Evolutionary conservation across 1,140 invertebrate species (phyloP).

Genomic region (Pseudoatta argentina): DNA sequence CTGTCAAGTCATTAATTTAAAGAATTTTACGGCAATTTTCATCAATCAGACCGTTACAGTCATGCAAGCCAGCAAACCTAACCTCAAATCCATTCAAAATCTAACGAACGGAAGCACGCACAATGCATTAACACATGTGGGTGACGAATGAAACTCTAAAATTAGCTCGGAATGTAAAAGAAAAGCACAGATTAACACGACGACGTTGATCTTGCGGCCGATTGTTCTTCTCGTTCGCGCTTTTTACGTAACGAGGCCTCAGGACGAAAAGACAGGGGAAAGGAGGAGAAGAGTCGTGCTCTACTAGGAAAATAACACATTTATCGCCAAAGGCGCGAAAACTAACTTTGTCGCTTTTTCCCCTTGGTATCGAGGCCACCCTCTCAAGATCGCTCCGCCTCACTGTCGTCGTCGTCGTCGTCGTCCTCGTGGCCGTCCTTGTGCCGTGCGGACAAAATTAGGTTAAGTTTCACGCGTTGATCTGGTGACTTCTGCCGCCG

Average conservation of each 20-base stretch:
- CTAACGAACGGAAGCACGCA: background rate
- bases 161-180: background rate
- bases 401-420: background rate
- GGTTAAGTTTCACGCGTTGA: slow-evolving; percentile 32
- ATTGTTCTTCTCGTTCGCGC: background rate
- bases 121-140: background rate
- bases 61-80: background rate
- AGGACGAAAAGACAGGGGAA: background rate
- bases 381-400: slow-evolving; percentile 11
- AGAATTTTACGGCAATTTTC: background rate
- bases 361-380: slow-evolving; percentile 21
- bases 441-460: slow-evolving; percentile 32
- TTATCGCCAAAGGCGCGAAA: background rate
- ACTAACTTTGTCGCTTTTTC: slow-evolving; percentile 29
- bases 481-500: background rate
- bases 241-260: slow-evolving; percentile 48
- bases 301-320: background rate
- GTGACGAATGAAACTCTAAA: background rate
- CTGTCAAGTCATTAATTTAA: background rate
- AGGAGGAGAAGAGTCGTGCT: background rate
- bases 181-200: background rate
- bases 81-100: slow-evolving; percentile 2
- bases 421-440: slow-evolving; percentile 7
- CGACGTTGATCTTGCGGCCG: background rate
- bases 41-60: too few species aligned